Base-by-base conservation (phyloP, 2,888 invertebrate species). In the Liodrosophila aerea region DNA sequence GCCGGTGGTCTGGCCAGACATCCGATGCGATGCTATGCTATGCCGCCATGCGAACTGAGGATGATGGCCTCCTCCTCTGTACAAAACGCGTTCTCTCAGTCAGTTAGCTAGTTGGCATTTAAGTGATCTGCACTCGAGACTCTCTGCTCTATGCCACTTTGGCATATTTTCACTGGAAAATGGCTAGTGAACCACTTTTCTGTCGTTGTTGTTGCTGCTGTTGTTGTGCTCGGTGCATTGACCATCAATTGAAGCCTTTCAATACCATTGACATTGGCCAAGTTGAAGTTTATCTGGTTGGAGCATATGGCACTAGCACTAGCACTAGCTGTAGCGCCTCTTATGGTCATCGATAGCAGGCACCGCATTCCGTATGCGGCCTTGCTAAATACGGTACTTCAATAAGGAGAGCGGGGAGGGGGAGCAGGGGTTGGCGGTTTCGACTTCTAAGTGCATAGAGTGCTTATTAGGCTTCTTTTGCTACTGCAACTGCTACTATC, bases 141-240 rank as follows among this genome's bases (percentile, higher is more conserved):
- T 34, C 49, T 46, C 15, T n/a, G n/a, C n/a, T n/a, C n/a, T n/a
- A n/a, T n/a, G 65, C 45, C 57, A 58, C 65, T 54, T 69, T 74
- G 72, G 77, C 70, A 75, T 77, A 76, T 76, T 80, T 78, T 78
- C 81, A 58, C 60, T 77, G 77, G 78, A 78, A 78, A 80, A 31
- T 4, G 16, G 29, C 7, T 36, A n/a, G 47, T 71, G 73, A 73
- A 65, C 80, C 75, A 73, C 80, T 75, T 77, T 65, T 62, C 40
- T 45, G 51, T 49, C 3, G 3, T 22, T 5, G 22, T 5, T 22
- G n/a, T n/a, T n/a, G n/a, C n/a, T n/a, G n/a, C n/a, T n/a, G n/a
- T n/a, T n/a, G n/a, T n/a, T n/a, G 44, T 30, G 12, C 37, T n/a
- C 47, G 16, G 80, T 63, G 75, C 77, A 81, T 73, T 81, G 77